phyloP scores from a whole-genome alignment of 2,113 vertebrate genomes.

The Gambusia affinis region DNA sequence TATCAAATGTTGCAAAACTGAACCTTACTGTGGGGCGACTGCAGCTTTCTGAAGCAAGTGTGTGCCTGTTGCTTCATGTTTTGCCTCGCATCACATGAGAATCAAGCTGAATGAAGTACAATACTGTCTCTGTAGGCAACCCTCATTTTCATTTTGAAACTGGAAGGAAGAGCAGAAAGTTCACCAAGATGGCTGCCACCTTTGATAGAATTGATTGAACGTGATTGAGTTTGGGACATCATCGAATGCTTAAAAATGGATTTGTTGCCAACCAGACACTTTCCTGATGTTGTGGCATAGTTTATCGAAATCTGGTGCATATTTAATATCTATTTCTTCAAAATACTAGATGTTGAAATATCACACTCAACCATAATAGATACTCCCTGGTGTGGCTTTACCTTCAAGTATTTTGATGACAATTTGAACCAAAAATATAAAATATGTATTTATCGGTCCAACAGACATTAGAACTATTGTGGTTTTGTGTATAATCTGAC shows the following conservation, averaged over 20 bases:
- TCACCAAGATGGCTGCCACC: background rate
- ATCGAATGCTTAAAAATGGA: background rate
- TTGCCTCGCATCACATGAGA: background rate
- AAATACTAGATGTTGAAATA: background rate
- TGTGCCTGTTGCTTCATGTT: background rate
- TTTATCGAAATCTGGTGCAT: no score
- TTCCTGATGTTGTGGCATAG: background rate
- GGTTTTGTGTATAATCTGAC: background rate
- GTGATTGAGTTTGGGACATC: background rate
- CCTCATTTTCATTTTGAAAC: background rate
- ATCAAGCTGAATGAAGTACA: background rate
- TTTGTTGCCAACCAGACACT: background rate
- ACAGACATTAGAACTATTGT: background rate
- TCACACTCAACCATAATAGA: background rate
- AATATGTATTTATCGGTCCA: background rate
- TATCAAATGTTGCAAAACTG: constrained; percentile 59
- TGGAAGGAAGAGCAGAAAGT: no score
- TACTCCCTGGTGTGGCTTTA: background rate
- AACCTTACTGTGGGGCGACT: constrained; percentile 42
- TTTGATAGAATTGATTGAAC: background rate
- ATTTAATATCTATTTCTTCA: background rate
- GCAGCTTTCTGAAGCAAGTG: constrained; percentile 24
- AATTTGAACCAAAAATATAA: no score
- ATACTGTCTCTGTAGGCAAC: background rate
- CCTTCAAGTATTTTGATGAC: no score